Evolutionary conservation across 2,113 vertebrate species (phyloP), one percentile per base, ranked within the genome.

Genomic region (Psophia crepitans): DNA sequence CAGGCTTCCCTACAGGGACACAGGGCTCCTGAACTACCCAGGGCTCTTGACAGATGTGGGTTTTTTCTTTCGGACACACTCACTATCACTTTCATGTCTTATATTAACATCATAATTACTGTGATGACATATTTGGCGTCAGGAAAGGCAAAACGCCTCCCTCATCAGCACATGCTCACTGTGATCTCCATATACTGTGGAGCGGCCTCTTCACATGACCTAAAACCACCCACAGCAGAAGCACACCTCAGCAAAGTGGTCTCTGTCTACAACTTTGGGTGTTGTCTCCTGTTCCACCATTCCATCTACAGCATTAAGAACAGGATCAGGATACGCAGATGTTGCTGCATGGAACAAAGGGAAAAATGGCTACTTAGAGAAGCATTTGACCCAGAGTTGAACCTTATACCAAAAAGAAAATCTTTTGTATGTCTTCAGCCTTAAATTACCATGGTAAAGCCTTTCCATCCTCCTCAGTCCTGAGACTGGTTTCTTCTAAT

Each of bases 231-330:
- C 73, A 88, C 41, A 90, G 54, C 41, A 81, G 89, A 24, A 87
- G 81, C 75, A 53, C 41, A 27, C 9, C 57, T 64, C 48, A 84
- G 49, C 70, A 93, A 95, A 84, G 54, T 63, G 27, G 70, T 85
- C 28, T 74, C 82, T 33, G 28, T 96, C 61, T 79, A 92, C n/a
- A 90, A 75, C 35, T 87, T 64, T 60, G 93, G 64, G 11, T 8
- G 95, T 54, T 60, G 84, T 28, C 90, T 91, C 68, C 84, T 95
- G 53, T 49, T 97, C 56, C 96, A 87, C 10, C 74, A 91, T 35
- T 89, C 93, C 43, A 87, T 91, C 90, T 95, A 95, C 43, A 91
- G 71, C 11, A 58, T 87, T 65, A 96, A 93, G 60, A 93, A 91
- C 43, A 74, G 89, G 82, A 85, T 53, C 27, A 53, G 35, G 21